phyloP scores from a whole-genome alignment of 2,888 invertebrate species.

The Brenthis ino region DNA sequence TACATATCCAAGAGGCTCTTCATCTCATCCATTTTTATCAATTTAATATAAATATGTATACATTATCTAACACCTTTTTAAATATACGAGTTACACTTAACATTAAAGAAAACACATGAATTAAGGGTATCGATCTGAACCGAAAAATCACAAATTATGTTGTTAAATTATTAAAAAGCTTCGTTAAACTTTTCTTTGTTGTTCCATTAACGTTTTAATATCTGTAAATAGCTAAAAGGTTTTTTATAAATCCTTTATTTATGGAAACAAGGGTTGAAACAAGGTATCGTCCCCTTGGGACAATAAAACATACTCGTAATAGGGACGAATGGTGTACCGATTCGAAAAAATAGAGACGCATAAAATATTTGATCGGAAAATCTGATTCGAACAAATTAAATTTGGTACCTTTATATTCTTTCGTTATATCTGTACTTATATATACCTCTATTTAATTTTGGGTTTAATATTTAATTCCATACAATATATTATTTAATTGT shows the following conservation, averaged over 20 bases:
- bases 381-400: slow-evolving; percentile 13
- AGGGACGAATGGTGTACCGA: slow-evolving; percentile 30
- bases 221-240: slow-evolving; percentile 28
- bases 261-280: slow-evolving; percentile 37
- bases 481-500: too few species aligned
- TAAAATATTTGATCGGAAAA: slow-evolving; percentile 8
- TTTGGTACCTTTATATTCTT: background rate
- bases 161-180: slow-evolving; percentile 9
- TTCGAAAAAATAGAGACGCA: slow-evolving; percentile 10
- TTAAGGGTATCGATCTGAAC: background rate
- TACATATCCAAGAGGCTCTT: too few species aligned
- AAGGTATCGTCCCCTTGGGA: slow-evolving; percentile 29
- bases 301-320: slow-evolving; percentile 34
- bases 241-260: slow-evolving; percentile 34
- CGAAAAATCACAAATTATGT: background rate
- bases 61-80: too few species aligned
- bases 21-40: too few species aligned
- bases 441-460: too few species aligned
- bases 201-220: slow-evolving; percentile 22
- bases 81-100: too few species aligned
- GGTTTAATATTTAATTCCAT: too few species aligned
- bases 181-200: slow-evolving; percentile 17
- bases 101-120: background rate
- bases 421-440: background rate
- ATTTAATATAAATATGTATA: too few species aligned